These are phyloP conservation scores for Malacoctenus gilli DNA, from an alignment of 2,797 vertebrate genomes.

Conservation along the genomic window DNA sequence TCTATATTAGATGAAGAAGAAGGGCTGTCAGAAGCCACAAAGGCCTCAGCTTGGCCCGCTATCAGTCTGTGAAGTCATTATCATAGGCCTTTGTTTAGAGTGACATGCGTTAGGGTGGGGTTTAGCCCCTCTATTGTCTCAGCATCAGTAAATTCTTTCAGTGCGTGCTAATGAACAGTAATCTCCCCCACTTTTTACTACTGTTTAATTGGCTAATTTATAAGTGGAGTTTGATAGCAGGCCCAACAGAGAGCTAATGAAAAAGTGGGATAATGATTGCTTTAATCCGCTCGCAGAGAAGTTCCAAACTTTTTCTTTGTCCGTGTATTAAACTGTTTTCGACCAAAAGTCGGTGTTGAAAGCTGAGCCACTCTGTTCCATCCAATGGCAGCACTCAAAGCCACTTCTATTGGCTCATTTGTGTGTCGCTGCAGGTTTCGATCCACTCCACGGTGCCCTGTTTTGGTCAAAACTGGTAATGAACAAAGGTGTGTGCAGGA, in stretches of 20 bases:
- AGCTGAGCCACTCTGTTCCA: constrained; percentile 18
- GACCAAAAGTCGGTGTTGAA: constrained; percentile 38
- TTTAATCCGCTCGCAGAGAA: constrained; percentile 41
- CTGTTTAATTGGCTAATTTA: constrained; percentile 63
- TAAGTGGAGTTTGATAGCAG: constrained; percentile 46
- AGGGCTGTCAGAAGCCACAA: constrained; percentile 56
- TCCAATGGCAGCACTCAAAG: constrained; percentile 45
- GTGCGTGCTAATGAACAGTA: constrained; percentile 64
- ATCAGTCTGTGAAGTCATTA: constrained; percentile 60
- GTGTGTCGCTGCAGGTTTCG: constrained; percentile 47
- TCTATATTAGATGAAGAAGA: constrained; percentile 60
- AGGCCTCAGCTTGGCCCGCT: constrained; percentile 47
- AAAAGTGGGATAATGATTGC: constrained; percentile 34
- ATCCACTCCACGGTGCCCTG: constrained; percentile 18
- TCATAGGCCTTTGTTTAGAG: constrained; percentile 61
- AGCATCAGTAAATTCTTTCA: constrained; percentile 57
- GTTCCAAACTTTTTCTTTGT: constrained; percentile 38
- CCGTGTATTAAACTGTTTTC: constrained; percentile 44
- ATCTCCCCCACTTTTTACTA: constrained; percentile 41
- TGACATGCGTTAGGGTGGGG: constrained; percentile 45
- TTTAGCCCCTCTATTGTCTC: constrained; percentile 52
- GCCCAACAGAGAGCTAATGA: constrained; percentile 28
- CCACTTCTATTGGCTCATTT: constrained; percentile 41
- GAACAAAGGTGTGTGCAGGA: constrained; percentile 25
- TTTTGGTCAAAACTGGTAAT: constrained; percentile 46